A percentile compares a stretch with the other conserved stretches of the same genome.
Conservation (phyloP, 2,888 invertebrate species). For the Drosophila suboccidentalis region DNA sequence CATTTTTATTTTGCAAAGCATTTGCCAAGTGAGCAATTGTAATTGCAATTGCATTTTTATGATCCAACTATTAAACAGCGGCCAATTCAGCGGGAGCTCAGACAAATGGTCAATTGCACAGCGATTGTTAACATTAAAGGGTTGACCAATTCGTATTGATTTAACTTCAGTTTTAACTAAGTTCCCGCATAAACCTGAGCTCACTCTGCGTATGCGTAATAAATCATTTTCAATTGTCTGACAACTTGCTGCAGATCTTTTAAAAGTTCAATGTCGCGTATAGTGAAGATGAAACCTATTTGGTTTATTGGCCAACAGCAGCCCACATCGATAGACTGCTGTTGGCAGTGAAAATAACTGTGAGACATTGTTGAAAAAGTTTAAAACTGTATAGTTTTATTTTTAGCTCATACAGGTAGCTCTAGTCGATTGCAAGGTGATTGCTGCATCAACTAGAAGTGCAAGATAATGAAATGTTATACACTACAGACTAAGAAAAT, state of each 20-base stretch:
- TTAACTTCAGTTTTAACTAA: not conserved
- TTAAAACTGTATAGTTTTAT: not conserved
- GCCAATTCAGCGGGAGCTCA: constrained; percentile 15
- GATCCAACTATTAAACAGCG: constrained; percentile 19
- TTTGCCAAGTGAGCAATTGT: constrained; percentile 27
- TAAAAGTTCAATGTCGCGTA: constrained; percentile 57
- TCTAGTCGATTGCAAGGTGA: not conserved
- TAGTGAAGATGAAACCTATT: constrained; percentile 27
- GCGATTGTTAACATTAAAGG: constrained; percentile 16
- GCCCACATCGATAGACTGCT: constrained; percentile 6
- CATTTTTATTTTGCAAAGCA: constrained; percentile 13
- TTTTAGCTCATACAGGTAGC: not conserved
- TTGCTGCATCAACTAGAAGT: not conserved
- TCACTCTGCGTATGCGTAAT: constrained; percentile 38
- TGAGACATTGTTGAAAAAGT: not conserved
- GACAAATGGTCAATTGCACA: constrained; percentile 11
- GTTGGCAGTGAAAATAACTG: constrained; percentile 2
- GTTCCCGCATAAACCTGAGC: constrained; percentile 40
- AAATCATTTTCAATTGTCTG: constrained; percentile 26
- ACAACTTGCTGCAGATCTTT: constrained; percentile 35
- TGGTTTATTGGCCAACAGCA: constrained; percentile 18
- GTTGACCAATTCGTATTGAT: constrained; percentile 48
- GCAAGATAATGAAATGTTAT: not conserved
- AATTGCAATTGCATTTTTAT: constrained; percentile 41
- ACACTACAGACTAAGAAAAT: not conserved